Evolutionary conservation across 2,888 invertebrate genomes (phyloP).

Genomic region (Xanthorhoe spadicearia): DNA sequence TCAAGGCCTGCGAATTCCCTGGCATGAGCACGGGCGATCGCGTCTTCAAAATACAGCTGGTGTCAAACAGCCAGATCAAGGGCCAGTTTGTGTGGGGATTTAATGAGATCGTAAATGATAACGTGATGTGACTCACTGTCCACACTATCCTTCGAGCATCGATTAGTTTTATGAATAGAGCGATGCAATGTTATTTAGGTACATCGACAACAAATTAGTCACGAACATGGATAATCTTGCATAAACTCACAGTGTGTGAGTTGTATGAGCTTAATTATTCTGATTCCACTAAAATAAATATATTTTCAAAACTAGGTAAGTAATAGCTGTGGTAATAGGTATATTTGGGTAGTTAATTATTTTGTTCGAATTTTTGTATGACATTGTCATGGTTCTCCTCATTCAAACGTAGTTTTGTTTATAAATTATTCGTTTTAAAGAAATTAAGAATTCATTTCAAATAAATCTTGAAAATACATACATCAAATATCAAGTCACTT

Average conservation of each 20-base stretch:
- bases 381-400: neutral
- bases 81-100: slow-evolving; percentile 58
- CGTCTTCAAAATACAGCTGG: slow-evolving; percentile 52
- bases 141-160: slow-evolving; percentile 22
- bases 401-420: neutral
- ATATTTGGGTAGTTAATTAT: neutral
- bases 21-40: slow-evolving; percentile 72
- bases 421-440: too few species aligned
- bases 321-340: too few species aligned
- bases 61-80: slow-evolving; percentile 71
- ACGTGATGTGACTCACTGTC: slow-evolving; percentile 35
- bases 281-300: too few species aligned
- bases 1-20: slow-evolving; percentile 77
- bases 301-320: too few species aligned
- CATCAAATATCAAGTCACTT: too few species aligned
- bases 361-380: neutral
- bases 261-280: too few species aligned
- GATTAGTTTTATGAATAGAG: slow-evolving; percentile 16
- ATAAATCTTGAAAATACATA: too few species aligned
- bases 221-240: too few species aligned
- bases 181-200: neutral
- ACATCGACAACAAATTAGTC: neutral
- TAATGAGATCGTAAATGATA: slow-evolving; percentile 48
- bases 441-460: neutral
- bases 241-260: neutral